Evolutionary conservation across 2,113 vertebrate genomes (phyloP).

Genomic region (Octodon degus): DNA sequence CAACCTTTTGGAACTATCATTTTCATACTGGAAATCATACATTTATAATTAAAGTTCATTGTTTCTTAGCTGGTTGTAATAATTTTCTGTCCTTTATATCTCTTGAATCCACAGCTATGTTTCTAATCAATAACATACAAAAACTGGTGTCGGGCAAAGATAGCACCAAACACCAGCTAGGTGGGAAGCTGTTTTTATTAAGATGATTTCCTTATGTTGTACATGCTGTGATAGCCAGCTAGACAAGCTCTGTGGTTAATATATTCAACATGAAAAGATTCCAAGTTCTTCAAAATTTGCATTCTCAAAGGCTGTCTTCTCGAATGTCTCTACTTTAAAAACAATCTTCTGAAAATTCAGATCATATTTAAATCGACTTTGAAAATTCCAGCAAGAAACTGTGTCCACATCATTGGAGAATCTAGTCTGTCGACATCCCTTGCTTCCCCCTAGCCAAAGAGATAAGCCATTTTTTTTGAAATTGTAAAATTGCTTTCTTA

Average conservation of each 20-base stretch:
- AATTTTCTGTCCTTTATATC: not conserved
- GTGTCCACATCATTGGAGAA: constrained; percentile 48
- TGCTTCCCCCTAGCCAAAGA: constrained; percentile 78
- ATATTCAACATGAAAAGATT: constrained; percentile 62
- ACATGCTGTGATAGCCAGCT: constrained; percentile 10
- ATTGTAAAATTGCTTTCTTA: not conserved
- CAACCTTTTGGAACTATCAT: not conserved
- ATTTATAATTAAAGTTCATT: not conserved
- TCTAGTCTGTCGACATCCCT: constrained; percentile 63
- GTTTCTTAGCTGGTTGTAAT: not conserved
- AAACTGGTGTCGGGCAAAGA: constrained; percentile 1
- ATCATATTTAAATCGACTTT: constrained; percentile 72
- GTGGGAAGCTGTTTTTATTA: constrained; percentile 69
- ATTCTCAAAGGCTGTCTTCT: constrained; percentile 71
- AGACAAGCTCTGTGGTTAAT: constrained; percentile 37
- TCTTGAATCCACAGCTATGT: not conserved
- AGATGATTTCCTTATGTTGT: constrained; percentile 22
- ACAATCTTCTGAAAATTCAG: constrained; percentile 69
- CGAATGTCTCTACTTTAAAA: constrained; percentile 71
- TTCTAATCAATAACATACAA: not conserved
- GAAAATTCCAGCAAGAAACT: constrained; percentile 78
- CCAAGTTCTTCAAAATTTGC: constrained; percentile 68
- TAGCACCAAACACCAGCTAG: constrained; percentile 1
- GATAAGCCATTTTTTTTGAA: constrained; percentile 63
- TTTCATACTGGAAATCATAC: not conserved